These are phyloP conservation scores for Sander lucioperca DNA, from an alignment of 2,113 vertebrate species.

Conservation along the genomic window DNA sequence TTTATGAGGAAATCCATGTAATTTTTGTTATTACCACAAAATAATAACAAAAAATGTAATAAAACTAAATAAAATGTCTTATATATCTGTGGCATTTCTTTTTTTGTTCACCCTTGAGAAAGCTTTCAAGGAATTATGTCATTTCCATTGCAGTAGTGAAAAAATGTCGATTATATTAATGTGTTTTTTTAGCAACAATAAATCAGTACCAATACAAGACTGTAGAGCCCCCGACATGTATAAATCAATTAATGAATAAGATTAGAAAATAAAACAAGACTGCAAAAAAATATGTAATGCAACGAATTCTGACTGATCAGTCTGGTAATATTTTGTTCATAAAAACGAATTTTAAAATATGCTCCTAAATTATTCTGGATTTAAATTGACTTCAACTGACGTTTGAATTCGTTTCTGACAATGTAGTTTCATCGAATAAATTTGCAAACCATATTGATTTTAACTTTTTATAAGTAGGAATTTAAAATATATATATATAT, in stretches of 20 bases:
- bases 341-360: slow-evolving; percentile 13
- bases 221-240: not conserved
- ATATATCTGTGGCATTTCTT: not conserved
- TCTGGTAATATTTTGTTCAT: not conserved
- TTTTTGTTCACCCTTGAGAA: not conserved
- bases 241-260: not conserved
- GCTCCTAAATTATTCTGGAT: not conserved
- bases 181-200: slow-evolving; percentile 10
- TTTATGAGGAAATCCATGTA: not conserved
- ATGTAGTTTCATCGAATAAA: slow-evolving; percentile 24
- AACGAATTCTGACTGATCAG: not conserved
- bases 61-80: not conserved
- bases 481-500: not conserved
- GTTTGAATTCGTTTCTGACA: slow-evolving; percentile 52
- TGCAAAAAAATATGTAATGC: not conserved
- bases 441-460: not conserved
- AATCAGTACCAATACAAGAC: not conserved
- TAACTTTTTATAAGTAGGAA: not conserved
- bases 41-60: slow-evolving; percentile 10
- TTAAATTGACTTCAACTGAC: not conserved
- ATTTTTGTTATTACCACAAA: not conserved
- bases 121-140: not conserved
- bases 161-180: slow-evolving; percentile 16
- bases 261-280: not conserved
- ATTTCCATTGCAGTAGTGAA: slow-evolving; percentile 14